Evolutionary conservation across 2,888 invertebrate species (phyloP), one percentile per base, ranked within the genome.

Genomic region (Euplexia lucipara): DNA sequence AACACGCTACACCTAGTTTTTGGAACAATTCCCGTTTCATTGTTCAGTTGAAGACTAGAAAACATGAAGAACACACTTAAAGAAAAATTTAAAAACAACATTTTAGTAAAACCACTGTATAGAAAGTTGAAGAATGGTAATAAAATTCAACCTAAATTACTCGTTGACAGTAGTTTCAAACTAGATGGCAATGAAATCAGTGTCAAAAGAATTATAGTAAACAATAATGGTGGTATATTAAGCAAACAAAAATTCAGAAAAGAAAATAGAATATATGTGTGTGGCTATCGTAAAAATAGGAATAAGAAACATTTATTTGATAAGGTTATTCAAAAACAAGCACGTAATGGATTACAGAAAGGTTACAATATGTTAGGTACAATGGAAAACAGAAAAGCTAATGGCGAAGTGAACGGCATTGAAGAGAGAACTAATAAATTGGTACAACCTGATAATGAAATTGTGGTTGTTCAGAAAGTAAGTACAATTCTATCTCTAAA

Each of bases 51-150:
- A 44, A 32, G 18, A 49, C 52, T 54, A 47, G 70, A 60, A 70
- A 76, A 63, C 69, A 80, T 81, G 78, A 81, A 75, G 77, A 80
- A 61, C 67, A 47, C 58, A 75, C 58, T 83, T 0, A 84, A 84
- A 51, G 84, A 88, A 49, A 92, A 90, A 81, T 94, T 94, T 37
- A 88, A 86, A 76, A 87, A 82, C 14, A 90, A 90, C 47, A 74
- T 86, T 67, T 88, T 91, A 41, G 95, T 95, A 0, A 90, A 88
- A 87, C 95, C 95, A 7, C 86, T 95, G 45, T 95, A 94, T 61
- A 88, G 83, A 68, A 92, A 90, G 83, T 68, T 88, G 2, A 89
- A 83, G 68, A 70, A 75, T 26, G 59, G 74, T 39, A 84, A 85
- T 48, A 86, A 86, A 70, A 73, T 84, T 41, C 82, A 78, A 52